phyloP scores from a whole-genome alignment of 2,113 vertebrate species.

The Amblyopsis rosae region DNA sequence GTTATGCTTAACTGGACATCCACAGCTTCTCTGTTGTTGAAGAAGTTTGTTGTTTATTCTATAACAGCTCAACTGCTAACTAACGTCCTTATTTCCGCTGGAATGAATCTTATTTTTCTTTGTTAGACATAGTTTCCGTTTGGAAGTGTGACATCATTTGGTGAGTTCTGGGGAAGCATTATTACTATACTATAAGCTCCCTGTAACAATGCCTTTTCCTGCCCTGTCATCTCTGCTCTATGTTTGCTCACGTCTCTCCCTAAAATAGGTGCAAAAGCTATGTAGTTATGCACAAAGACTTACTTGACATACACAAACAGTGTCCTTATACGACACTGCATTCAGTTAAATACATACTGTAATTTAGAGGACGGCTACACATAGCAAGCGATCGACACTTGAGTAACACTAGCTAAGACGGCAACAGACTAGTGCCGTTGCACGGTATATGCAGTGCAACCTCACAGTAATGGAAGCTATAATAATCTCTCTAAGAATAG shows the following conservation, averaged over 20 bases:
- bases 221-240: conserved; percentile 35
- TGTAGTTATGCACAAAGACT: conserved; percentile 4
- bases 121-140: conserved; percentile 27
- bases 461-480: conserved; percentile 37
- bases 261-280: conserved; percentile 51
- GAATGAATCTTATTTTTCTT: conserved; percentile 13
- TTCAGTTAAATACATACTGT: neutral
- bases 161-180: conserved; percentile 1
- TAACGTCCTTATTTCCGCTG: neutral
- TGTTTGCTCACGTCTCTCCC: conserved; percentile 26
- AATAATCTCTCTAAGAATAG: conserved; percentile 59
- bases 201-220: conserved; percentile 57
- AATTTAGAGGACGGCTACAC: no score
- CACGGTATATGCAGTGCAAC: conserved; percentile 18
- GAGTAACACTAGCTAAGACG: no score
- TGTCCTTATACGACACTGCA: conserved; percentile 36
- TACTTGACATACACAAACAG: conserved; percentile 41
- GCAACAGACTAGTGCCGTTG: conserved; percentile 39
- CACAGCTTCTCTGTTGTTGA: no score
- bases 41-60: neutral
- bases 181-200: conserved; percentile 13
- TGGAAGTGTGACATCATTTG: conserved; percentile 30
- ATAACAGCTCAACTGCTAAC: neutral
- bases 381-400: no score
- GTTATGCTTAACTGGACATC: no score